Evolutionary conservation across 2,113 vertebrate species (phyloP), one percentile per base, ranked within the genome.

Genomic region (Balaenoptera acutorostrata): DNA sequence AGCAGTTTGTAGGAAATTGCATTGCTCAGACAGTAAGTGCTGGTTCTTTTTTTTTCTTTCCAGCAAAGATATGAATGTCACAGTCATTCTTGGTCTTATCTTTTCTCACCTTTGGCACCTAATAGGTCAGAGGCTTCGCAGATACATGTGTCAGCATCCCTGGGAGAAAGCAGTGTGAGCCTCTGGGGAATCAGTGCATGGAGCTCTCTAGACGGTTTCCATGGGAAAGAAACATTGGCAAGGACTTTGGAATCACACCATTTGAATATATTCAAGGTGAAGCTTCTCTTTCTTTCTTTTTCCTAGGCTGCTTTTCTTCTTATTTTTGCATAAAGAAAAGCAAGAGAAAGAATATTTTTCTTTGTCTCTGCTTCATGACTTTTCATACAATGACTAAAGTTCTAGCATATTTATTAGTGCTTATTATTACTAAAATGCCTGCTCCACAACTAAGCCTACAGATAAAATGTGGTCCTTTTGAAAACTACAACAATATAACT

Each of bases 361-460:
- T 97, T 92, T 81, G 64, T 86, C 36, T 88, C 80, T 71, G 36
- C 39, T 81, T 72, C 14, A 0, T 89, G 36, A 68, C 36, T 96
- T 89, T 91, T 61, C 63, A 33, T 44, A 90, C 8, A 85, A 29
- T 59, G 78, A 78, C 61, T 77, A 33, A 80, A 90, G 27, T 63
- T 85, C 9, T 36, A 25, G 25, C 21, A 80, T 75, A 80, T 75
- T 90, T 88, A 41, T 78, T 81, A 75, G 33, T 69, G 36, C n/a
- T 61, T 81, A 46, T 91, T 96, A 33, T 49, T 85, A 71, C 75
- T 64, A 94, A 93, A 92, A 80, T 39, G 5, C 97, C 57, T 88
- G 91, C 64, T 36, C 44, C 39, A 81, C 20, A 39, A 55, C 15
- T 18, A 82, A 95, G 88, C 31, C 25, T 88, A 72, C 18, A 94